Base-by-base conservation (phyloP, 2,888 invertebrate species). In the Seladonia tumulorum region DNA sequence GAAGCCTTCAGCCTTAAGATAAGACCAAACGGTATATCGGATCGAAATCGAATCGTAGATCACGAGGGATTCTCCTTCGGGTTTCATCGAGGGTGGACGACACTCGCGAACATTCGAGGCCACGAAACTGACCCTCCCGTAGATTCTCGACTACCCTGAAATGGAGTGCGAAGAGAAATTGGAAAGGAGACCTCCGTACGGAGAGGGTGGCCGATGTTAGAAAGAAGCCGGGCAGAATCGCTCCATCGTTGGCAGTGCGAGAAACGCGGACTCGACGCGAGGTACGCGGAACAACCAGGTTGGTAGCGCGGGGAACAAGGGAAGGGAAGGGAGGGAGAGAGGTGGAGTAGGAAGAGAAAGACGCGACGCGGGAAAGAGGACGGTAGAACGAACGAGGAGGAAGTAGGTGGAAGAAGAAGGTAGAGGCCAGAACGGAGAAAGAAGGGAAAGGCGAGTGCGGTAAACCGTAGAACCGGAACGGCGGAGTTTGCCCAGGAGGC, bases 401-500 rank as follows among this genome's bases (percentile, higher is more conserved):
- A 77, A 18, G 45, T 16, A 57, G 35, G 68, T 22, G 39, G 68
- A 39, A 22, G 35, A 68, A 66, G 66, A 35, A 35, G 66, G 35
- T 18, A 39, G 39, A 39, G 39, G 12, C 29, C 8, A 12, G 25
- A 35, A 35, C 7, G 45, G 75, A 45, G 71, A 83, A 88, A 76
- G 82, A 73, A 76, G 63, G 85, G 72, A 79, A 83, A 78, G 89
- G 79, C 82, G 88, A 87, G 83, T 70, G 88, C 86, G 87, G 91
- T 90, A 91, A 93, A 92, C 90, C 91, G 91, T 90, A 90, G 91
- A 94, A 92, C 91, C 93, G 92, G 92, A 92, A 93, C 91, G 91
- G 84, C 90, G 89, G 87, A 87, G 91, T 90, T 90, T 90, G 90
- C 90, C 93, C 93, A 92, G 92, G 90, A 93, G 95, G 95, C 95